phyloP scores from a whole-genome alignment of 2,888 invertebrate species.

The Tolmerus cingulatus region DNA sequence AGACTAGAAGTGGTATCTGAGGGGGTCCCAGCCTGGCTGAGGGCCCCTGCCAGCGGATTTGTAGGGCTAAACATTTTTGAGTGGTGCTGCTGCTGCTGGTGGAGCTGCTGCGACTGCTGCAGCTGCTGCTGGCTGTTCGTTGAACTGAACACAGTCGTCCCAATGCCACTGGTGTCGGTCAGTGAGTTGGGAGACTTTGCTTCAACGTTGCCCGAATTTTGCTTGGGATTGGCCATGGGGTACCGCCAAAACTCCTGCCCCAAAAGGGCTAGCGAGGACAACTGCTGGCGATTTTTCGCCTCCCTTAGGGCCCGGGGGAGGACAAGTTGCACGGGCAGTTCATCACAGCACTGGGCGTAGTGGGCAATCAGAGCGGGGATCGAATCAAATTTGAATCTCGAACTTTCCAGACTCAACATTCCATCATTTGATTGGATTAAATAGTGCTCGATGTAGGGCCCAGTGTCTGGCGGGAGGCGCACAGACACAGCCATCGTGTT shows the following conservation, averaged over 20 bases:
- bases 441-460: slow-evolving; percentile 95
- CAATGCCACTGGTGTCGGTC: slow-evolving; percentile 62
- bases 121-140: slow-evolving; percentile 45
- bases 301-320: slow-evolving; percentile 86
- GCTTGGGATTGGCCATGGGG: slow-evolving; percentile 78
- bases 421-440: slow-evolving; percentile 86
- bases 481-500: slow-evolving; percentile 96
- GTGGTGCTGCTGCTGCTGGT: slow-evolving; percentile 60
- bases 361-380: slow-evolving; percentile 93
- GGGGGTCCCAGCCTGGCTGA: slow-evolving; percentile 66
- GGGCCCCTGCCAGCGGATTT: slow-evolving; percentile 55
- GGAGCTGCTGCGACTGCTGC: slow-evolving; percentile 52
- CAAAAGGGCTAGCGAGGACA: slow-evolving; percentile 87
- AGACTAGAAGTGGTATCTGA: slow-evolving; percentile 77
- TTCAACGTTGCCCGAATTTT: slow-evolving; percentile 55
- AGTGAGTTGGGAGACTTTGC: slow-evolving; percentile 63
- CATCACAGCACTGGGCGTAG: slow-evolving; percentile 93
- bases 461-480: slow-evolving; percentile 83
- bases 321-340: slow-evolving; percentile 88
- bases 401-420: slow-evolving; percentile 88
- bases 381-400: slow-evolving; percentile 90
- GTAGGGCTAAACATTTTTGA: slow-evolving; percentile 58
- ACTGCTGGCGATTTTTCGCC: slow-evolving; percentile 88
- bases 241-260: slow-evolving; percentile 89
- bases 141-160: slow-evolving; percentile 61